Evolutionary conservation across 2,888 invertebrate species (phyloP).

Genomic region (Pristionchus exspectatus): DNA sequence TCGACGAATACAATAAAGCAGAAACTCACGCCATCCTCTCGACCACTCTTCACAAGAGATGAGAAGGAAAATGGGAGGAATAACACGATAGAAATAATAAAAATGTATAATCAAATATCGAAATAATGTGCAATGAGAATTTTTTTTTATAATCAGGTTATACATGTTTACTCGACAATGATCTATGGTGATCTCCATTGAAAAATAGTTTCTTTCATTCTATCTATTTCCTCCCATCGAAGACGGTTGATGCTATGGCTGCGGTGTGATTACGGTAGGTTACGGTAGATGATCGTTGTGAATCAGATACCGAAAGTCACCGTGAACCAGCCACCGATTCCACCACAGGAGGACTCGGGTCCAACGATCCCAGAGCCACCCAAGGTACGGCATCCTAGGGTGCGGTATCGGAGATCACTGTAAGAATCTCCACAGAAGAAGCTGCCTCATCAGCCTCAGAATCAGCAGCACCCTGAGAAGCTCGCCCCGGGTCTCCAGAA

Average conservation of each 20-base stretch:
- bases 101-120: background rate
- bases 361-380: background rate
- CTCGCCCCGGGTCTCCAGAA: constrained; percentile 20
- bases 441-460: background rate
- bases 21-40: constrained; percentile 28
- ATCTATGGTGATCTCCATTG: background rate
- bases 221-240: background rate
- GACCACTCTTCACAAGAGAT: background rate
- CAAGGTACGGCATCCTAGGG: background rate
- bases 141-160: constrained; percentile 3
- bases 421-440: background rate
- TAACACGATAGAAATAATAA: background rate
- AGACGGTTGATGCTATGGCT: background rate
- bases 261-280: constrained; percentile 7
- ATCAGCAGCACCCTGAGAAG: background rate
- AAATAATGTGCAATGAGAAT: background rate
- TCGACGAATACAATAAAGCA: background rate
- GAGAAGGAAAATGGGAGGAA: background rate
- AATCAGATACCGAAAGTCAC: background rate
- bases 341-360: constrained; percentile 27
- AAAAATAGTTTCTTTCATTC: background rate
- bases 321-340: background rate
- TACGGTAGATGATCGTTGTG: background rate
- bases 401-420: background rate
- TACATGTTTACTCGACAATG: constrained; percentile 3